phyloP scores from a whole-genome alignment of 2,113 vertebrate species.

The Tylochromis polylepis region DNA sequence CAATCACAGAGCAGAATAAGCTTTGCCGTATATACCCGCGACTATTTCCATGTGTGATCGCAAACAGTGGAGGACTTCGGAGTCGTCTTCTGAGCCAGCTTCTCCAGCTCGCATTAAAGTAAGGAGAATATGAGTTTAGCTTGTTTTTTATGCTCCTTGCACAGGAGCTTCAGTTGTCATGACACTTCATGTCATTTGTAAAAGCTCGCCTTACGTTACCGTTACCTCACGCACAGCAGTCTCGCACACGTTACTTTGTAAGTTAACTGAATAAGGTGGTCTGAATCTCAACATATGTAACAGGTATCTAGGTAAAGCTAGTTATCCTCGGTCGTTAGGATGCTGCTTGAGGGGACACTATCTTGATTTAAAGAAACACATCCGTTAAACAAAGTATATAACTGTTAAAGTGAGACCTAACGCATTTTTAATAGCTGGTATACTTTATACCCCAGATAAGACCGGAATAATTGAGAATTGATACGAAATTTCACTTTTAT shows the following conservation, averaged over 20 bases:
- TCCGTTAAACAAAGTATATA: neutral
- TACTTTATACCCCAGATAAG: neutral
- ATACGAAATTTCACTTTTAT: neutral
- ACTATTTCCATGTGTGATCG: neutral
- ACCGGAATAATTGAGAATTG: neutral
- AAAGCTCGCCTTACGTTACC: neutral
- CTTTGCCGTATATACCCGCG: neutral
- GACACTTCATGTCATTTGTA: neutral
- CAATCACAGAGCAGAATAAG: neutral
- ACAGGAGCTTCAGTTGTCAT: neutral
- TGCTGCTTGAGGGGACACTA: neutral
- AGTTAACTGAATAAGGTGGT: neutral
- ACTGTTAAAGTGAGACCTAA: neutral
- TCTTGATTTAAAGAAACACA: neutral
- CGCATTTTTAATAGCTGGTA: no score
- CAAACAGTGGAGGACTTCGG: neutral
- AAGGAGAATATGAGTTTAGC: neutral
- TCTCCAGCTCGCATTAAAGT: neutral
- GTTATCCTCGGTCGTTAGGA: neutral
- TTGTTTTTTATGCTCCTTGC: neutral
- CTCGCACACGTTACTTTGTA: neutral
- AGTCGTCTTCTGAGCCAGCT: fast-evolving
- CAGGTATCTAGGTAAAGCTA: neutral
- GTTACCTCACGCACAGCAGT: neutral
- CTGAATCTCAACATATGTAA: neutral